Evolutionary conservation across 2,113 vertebrate genomes (phyloP), one percentile per base, ranked within the genome.

Genomic region (Synodontis membranacea): DNA sequence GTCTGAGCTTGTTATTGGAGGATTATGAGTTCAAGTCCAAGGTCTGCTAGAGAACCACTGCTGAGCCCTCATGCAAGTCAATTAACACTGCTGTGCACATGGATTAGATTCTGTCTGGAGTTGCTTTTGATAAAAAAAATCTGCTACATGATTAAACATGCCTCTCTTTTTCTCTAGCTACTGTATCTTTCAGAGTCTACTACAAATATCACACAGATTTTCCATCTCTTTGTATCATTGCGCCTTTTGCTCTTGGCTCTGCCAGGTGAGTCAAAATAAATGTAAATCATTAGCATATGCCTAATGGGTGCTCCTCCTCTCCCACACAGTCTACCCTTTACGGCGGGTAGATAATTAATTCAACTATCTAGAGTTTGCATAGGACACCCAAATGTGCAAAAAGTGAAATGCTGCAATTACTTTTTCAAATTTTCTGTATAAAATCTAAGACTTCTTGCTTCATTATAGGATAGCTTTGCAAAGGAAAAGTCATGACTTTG

Each of bases 1-100:
- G 25, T 44, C 74, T 76, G 74, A 76, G 70, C 70, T 74, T 44
- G 23, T 74, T 74, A 74, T 44, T 74, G 42, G 46, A 50, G 50
- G 74, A 50, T 76, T 76, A 76, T 76, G 44, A 50, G 28, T 50
- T 76, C 28, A 50, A 17, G n/a, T 50, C 74, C 28, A 14, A 31
- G 74, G 74, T 50, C 74, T 76, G 14, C 46, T 28, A 76, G 44
- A 50, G 44, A n/a, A 50, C 46, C 46, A 76, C 44, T 50, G 44
- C 44, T 50, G 15, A 50, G 74, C 28, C 74, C 74, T 31, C 2
- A 25, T 37, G 50, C n/a, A 79, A 54, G 14, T 17, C 3, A 79
- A 17, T 54, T 79, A 79, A 54, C 76, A 52, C 50, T 19, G 37
- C 75, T 34, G 7, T 54, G n/a, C 34, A 28, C 75, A 52, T 54